Evolutionary conservation across 1,140 invertebrate genomes (phyloP), one percentile per base, ranked within the genome.

Genomic region (Dermatophagoides farinae): DNA sequence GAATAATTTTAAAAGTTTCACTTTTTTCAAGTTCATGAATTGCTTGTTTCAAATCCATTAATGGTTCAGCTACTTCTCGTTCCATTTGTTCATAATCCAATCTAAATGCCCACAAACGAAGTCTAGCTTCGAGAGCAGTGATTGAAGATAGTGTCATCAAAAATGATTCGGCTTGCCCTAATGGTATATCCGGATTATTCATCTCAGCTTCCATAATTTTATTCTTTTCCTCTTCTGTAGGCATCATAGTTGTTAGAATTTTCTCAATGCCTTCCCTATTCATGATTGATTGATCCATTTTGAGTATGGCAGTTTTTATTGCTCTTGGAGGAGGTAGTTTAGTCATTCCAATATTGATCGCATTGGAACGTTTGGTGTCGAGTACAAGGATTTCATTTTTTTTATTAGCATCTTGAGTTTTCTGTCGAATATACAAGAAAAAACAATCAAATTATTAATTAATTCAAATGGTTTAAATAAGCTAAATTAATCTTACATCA

Each of bases 281-380:
- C 75, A 99, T 90, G 57, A 99, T 92, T 0, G 90, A 91, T 0
- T 86, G 85, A 72, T 99, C 96, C 91, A 98, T 98, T 77, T 98
- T 98, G 65, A 98, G 75, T 66, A 99, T 98, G 52, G 93, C 95
- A 23, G 88, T 87, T 72, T 97, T 97, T 62, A 99, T 99, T 4
- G 91, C 89, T 39, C 74, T 69, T 2, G 92, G 87, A 6, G 91
- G 92, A 25, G 96, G 95, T 64, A 99, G 74, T 71, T 97, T 97
- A 11, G 93, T 99, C 82, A 99, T 88, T n/a, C 91, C 91, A 68
- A 99, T 99, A 71, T 98, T 99, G 65, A 99, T 98, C 12, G 91
- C 91, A 73, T 99, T 97, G 1, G 93, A 98, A 64, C 96, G 77
- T 71, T 99, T 99, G 23, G 90, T 83, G 73, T 97, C 91, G 70